A percentile compares a stretch with the other conserved stretches of the same genome.
phyloP scores from a whole-genome alignment of 2,797 vertebrate species.

The Malacoctenus gilli region DNA sequence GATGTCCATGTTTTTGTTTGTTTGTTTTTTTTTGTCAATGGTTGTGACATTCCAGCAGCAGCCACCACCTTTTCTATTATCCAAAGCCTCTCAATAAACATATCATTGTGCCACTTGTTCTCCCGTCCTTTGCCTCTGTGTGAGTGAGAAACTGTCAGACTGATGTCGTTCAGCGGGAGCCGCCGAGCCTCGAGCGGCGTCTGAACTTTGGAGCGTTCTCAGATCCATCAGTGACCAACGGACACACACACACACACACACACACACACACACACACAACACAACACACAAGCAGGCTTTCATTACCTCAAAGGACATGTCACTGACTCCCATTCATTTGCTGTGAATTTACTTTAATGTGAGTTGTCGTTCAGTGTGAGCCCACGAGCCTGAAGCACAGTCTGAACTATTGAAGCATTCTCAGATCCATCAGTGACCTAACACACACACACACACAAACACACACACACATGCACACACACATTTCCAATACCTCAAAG shows the following conservation, averaged over 20 bases:
- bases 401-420: constrained; percentile 63
- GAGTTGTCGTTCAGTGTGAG: constrained; percentile 48
- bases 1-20: constrained; percentile 54
- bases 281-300: too few relatives aligned
- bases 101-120: constrained; percentile 79
- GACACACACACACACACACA: too few relatives aligned
- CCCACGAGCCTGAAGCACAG: constrained; percentile 49
- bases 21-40: constrained; percentile 56
- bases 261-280: too few relatives aligned
- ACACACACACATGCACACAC: too few relatives aligned
- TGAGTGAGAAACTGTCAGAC: constrained; percentile 52
- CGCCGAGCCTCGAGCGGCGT: constrained; percentile 47
- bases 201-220: constrained; percentile 64
- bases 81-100: constrained; percentile 84
- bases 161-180: constrained; percentile 50
- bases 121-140: constrained; percentile 48
- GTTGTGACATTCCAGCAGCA: constrained; percentile 78
- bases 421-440: constrained; percentile 38
- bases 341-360: too few relatives aligned
- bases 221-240: constrained; percentile 35
- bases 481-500: too few relatives aligned
- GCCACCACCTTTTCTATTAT: constrained; percentile 79
- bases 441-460: too few relatives aligned
- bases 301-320: too few relatives aligned
- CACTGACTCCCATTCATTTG: too few relatives aligned